A percentile compares a stretch with the other conserved stretches of the same genome.
Evolutionary conservation across 30 jellyfish, hydroid and myxozoan species (phyloP).

Genomic region (Aurelia coerulea): DNA sequence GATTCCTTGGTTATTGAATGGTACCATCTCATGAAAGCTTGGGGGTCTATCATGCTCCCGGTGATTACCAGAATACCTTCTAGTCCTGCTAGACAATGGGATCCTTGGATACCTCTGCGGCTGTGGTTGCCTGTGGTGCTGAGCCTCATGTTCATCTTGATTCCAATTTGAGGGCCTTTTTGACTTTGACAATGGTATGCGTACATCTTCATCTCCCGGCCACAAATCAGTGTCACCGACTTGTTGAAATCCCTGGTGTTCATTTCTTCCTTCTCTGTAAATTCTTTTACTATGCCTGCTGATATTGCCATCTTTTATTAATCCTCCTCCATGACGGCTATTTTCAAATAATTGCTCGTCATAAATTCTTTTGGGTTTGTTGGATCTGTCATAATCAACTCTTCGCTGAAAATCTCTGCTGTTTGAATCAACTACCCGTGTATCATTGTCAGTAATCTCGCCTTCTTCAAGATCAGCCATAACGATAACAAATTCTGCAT

Average conservation of each 20-base stretch:
- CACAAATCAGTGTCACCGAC: too few species aligned
- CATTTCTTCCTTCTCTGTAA: not conserved
- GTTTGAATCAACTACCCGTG: not conserved
- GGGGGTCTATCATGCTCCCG: not conserved
- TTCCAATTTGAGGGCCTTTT: too few species aligned
- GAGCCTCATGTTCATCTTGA: not conserved
- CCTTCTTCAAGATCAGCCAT: slow-evolving; percentile 57
- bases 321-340: not conserved
- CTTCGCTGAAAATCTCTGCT: not conserved
- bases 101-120: slow-evolving; percentile 2
- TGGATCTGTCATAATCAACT: not conserved
- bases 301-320: not conserved
- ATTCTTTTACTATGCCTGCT: not conserved
- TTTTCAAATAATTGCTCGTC: not conserved
- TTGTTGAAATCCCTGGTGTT: not conserved
- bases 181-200: too few species aligned
- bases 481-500: not conserved
- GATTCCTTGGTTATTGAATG: not conserved
- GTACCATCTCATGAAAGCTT: not conserved
- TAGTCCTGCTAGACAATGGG: slow-evolving; percentile 13
- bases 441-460: slow-evolving; percentile 21
- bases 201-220: too few species aligned
- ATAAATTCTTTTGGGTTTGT: not conserved
- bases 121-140: not conserved
- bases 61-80: not conserved